These are phyloP conservation scores for Rhynchotus rufescens DNA, from an alignment of 2,797 vertebrate genomes.

Conservation along the genomic window DNA sequence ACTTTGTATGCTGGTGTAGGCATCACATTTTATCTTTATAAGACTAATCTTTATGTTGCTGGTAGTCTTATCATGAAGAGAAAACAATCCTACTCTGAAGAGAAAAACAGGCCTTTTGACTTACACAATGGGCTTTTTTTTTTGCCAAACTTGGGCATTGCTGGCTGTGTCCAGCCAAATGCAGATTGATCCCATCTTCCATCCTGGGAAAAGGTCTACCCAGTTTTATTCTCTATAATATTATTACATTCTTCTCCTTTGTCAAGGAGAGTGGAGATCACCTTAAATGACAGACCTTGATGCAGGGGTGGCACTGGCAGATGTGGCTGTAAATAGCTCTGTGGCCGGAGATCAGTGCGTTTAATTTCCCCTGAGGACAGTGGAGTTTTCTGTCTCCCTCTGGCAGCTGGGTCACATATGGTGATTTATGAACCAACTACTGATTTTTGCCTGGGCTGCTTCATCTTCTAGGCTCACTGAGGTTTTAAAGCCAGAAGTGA, in stretches of 20 bases:
- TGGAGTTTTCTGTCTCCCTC: not conserved
- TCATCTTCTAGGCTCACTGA: not conserved
- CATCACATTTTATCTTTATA: not conserved
- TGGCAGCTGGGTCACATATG: not conserved
- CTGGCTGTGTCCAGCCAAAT: not conserved
- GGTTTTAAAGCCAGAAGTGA: not conserved
- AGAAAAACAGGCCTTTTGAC: not conserved
- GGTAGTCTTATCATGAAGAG: not conserved
- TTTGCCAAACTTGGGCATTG: not conserved
- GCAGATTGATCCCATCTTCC: not conserved
- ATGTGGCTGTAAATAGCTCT: not conserved
- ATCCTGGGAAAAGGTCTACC: not conserved
- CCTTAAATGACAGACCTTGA: not conserved
- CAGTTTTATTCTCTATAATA: not conserved
- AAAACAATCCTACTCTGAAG: not conserved
- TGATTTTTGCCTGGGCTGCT: not conserved
- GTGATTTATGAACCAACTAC: fast-evolving
- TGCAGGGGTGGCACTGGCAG: not conserved
- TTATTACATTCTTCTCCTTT: not conserved
- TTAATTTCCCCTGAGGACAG: not conserved
- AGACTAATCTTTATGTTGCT: not conserved
- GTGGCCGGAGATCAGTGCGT: not conserved
- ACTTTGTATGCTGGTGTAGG: not conserved
- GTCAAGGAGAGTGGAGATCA: not conserved
- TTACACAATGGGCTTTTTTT: not conserved